A percentile compares a stretch with the other conserved stretches of the same genome.
Evolutionary conservation across 2,113 vertebrate genomes (phyloP).

Genomic region (Rhinopomastus cyanomelas): DNA sequence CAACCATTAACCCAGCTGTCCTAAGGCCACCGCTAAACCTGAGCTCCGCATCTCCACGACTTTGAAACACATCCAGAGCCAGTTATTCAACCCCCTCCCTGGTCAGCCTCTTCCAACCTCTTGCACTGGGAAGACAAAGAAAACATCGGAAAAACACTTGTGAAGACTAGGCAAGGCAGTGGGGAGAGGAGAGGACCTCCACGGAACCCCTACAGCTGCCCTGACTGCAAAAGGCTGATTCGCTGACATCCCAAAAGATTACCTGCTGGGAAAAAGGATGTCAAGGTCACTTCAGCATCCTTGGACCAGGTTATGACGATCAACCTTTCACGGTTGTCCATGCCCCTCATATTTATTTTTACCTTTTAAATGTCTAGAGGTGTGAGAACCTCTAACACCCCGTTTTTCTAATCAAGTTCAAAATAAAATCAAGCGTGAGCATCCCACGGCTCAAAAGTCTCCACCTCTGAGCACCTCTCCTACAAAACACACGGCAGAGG

Average conservation of each 20-base stretch:
- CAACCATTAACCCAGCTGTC: no score
- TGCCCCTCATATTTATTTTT: accelerated
- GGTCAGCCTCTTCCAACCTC: neutral
- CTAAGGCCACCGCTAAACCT: no score
- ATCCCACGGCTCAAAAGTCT: accelerated
- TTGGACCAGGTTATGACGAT: accelerated
- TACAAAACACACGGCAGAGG: accelerated
- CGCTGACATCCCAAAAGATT: neutral
- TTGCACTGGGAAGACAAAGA: neutral
- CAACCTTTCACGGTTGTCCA: neutral
- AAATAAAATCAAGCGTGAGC: neutral
- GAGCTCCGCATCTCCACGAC: no score
- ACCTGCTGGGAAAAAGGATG: accelerated
- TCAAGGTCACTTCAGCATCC: neutral
- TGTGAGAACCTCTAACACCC: neutral
- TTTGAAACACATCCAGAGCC: no score
- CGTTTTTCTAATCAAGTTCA: neutral
- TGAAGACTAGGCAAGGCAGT: neutral
- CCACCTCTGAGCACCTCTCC: accelerated
- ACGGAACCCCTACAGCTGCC: neutral
- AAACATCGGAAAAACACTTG: neutral
- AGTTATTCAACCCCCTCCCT: no score
- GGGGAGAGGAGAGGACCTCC: neutral
- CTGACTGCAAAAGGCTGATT: neutral
- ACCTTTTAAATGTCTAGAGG: neutral